phyloP scores from a whole-genome alignment of 2,113 vertebrate species.

The Brachyhypopomus gauderio region DNA sequence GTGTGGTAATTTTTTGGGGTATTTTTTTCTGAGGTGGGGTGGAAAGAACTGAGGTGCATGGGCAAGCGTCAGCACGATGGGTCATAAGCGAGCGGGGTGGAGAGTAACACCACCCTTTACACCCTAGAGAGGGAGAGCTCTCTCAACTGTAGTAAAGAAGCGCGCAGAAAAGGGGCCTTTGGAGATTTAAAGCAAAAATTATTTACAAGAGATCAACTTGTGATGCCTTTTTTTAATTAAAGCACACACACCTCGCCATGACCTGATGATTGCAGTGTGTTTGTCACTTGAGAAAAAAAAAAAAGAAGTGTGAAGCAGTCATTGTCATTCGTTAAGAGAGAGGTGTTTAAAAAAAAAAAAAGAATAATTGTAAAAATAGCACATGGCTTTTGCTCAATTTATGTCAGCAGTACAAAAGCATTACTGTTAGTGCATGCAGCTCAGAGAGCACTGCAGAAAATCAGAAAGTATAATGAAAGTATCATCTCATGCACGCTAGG shows the following conservation, averaged over 20 bases:
- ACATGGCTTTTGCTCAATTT: not conserved
- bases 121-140: not conserved
- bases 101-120: too few species aligned
- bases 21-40: too few species aligned
- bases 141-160: not conserved
- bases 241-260: not conserved
- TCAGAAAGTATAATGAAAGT: constrained; percentile 16
- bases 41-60: constrained; percentile 24
- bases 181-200: not conserved
- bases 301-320: too few species aligned
- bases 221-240: constrained; percentile 1
- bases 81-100: too few species aligned
- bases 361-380: constrained; percentile 21
- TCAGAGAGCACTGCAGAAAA: constrained; percentile 9
- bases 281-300: too few species aligned
- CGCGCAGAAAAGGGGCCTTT: not conserved
- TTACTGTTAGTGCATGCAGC: not conserved
- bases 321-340: not conserved
- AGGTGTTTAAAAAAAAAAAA: constrained; percentile 1
- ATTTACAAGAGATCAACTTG: not conserved
- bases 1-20: constrained; percentile 29
- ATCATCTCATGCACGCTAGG: constrained; percentile 14
- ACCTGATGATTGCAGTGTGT: constrained; percentile 7
- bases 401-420: not conserved
- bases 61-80: constrained; percentile 37